Conservation (phyloP, 2,797 vertebrate genomes). For the Cryptoprocta ferox region DNA sequence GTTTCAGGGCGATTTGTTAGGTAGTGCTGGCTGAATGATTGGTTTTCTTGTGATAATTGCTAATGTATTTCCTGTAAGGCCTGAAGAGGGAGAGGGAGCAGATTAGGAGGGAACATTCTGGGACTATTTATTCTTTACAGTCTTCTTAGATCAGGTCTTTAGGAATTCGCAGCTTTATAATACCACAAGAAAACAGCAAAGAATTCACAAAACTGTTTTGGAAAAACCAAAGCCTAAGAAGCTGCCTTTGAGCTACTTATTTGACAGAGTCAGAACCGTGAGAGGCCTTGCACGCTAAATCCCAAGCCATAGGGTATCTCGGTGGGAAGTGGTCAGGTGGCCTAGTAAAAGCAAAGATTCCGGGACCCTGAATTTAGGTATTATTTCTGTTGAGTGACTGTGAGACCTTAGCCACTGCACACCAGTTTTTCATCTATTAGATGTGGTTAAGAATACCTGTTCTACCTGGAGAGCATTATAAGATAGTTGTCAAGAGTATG, state of each 20-base stretch:
- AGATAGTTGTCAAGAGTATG: background rate
- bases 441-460: background rate
- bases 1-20: conserved; percentile 60
- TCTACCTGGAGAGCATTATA: background rate
- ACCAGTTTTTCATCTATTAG: conserved; percentile 2
- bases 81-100: background rate
- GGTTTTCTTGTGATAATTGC: conserved; percentile 56
- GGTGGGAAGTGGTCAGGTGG: background rate
- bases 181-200: background rate
- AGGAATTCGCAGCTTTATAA: conserved; percentile 47
- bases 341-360: background rate
- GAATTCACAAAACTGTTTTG: background rate
- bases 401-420: background rate
- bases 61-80: conserved; percentile 55
- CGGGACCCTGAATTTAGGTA: background rate
- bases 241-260: background rate
- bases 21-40: background rate
- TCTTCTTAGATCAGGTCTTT: conserved; percentile 39
- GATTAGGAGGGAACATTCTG: conserved; percentile 1
- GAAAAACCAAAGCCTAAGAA: background rate
- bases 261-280: background rate
- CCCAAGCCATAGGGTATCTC: background rate
- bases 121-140: background rate
- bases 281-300: background rate
- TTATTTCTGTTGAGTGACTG: background rate